Conservation (phyloP, 2,797 vertebrate species). For the Tapera naevia region DNA sequence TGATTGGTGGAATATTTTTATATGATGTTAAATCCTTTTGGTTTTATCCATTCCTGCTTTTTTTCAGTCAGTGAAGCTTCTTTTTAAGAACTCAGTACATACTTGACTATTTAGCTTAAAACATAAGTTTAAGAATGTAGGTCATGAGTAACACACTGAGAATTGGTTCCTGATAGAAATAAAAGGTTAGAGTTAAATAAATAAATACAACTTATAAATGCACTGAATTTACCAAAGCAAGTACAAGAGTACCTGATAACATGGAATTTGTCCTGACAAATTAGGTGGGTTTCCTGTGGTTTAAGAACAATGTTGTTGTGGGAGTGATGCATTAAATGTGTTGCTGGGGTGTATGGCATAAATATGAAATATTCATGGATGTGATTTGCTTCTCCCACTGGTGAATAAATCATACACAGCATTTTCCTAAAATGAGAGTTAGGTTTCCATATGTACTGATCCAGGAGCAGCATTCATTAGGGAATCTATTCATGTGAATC, state of each 20-base stretch:
- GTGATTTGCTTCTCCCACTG: slow-evolving; percentile 34
- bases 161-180: slow-evolving; percentile 16
- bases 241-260: neutral
- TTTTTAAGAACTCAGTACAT: neutral
- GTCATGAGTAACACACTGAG: slow-evolving; percentile 1
- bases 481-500: neutral
- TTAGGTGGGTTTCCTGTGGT: slow-evolving; percentile 38
- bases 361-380: slow-evolving; percentile 28
- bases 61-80: neutral
- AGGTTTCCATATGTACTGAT: neutral
- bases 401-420: slow-evolving; percentile 27
- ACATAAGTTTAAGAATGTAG: neutral
- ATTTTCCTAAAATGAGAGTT: slow-evolving; percentile 12
- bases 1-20: neutral
- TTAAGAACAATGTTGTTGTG: neutral
- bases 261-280: slow-evolving; percentile 23
- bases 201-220: slow-evolving; percentile 6
- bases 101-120: neutral
- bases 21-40: neutral
- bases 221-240: neutral
- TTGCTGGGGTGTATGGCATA: slow-evolving; percentile 28
- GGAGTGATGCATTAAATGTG: slow-evolving; percentile 18
- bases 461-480: neutral
- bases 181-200: slow-evolving; percentile 17
- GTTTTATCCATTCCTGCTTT: neutral